Conservation (phyloP, 2,113 vertebrate genomes). For the Micronycteris hirsuta region DNA sequence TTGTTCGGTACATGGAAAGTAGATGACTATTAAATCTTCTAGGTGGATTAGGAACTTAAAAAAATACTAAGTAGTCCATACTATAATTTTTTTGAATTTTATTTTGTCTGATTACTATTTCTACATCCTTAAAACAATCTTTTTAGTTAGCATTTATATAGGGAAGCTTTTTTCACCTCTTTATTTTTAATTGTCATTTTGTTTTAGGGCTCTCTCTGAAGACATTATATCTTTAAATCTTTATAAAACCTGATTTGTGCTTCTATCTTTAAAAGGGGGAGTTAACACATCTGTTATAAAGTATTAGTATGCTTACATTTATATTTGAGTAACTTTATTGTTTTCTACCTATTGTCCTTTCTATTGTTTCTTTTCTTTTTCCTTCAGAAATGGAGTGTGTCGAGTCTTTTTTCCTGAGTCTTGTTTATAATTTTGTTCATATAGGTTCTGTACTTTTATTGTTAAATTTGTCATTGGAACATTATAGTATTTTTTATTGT, state of each 20-base stretch:
- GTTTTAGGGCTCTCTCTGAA: slow-evolving; percentile 2
- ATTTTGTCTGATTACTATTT: not conserved
- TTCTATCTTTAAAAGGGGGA: not conserved
- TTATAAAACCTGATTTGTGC: not conserved
- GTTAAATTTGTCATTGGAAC: not conserved
- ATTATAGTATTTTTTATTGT: not conserved
- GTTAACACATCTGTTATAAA: not conserved
- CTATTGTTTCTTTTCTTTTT: not conserved
- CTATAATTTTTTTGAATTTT: not conserved
- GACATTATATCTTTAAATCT: not conserved
- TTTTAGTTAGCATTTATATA: slow-evolving; percentile 8
- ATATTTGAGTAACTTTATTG: not conserved
- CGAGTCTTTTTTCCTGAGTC: not conserved
- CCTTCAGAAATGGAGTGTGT: not conserved
- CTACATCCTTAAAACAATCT: not conserved
- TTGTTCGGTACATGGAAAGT: not conserved
- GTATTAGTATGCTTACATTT: not conserved
- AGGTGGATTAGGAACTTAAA: not conserved
- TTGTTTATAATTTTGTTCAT: slow-evolving; percentile 9
- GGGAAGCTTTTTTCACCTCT: not conserved
- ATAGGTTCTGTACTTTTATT: not conserved
- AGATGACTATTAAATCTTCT: not conserved
- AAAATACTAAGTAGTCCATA: not conserved
- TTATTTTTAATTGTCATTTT: not conserved
- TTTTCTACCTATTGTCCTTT: not conserved